Percentiles rank a stretch among this genome's conserved stretches.
phyloP scores from a whole-genome alignment of 2,888 invertebrate species.

The Lymantria monacha region DNA sequence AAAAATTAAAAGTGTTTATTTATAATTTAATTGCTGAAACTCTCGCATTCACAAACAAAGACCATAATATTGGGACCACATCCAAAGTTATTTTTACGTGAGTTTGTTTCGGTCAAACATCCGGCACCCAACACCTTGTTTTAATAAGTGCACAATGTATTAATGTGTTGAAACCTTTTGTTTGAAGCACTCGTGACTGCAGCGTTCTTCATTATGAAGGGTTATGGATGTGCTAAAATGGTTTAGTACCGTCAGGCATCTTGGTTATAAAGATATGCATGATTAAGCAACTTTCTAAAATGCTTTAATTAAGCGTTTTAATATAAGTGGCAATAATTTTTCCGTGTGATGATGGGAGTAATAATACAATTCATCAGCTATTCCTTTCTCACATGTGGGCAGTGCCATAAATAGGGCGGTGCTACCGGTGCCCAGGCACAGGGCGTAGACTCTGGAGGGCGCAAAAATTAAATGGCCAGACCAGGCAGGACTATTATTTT shows the following conservation, averaged over 20 bases:
- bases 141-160: conserved; percentile 54
- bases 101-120: conserved; percentile 62
- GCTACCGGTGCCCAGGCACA: too few relatives aligned
- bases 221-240: conserved; percentile 20
- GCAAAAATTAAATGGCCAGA: too few relatives aligned
- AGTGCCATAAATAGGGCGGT: too few relatives aligned
- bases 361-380: too few relatives aligned
- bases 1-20: conserved; percentile 10
- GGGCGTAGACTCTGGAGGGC: too few relatives aligned
- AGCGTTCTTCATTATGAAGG: conserved; percentile 27
- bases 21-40: conserved; percentile 32
- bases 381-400: too few relatives aligned
- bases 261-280: conserved; percentile 16
- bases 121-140: conserved; percentile 59
- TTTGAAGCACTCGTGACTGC: conserved; percentile 22
- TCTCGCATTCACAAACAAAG: conserved; percentile 47
- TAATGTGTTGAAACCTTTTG: conserved; percentile 40
- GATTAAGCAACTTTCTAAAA: conserved; percentile 11
- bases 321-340: too few relatives aligned
- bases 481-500: too few relatives aligned
- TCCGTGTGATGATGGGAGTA: too few relatives aligned
- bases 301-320: neutral
- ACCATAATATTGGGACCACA: conserved; percentile 47
- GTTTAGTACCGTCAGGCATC: conserved; percentile 15
- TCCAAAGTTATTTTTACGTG: conserved; percentile 57